These are phyloP conservation scores for Pituophis catenifer DNA, from an alignment of 2,113 vertebrate genomes.

Conservation along the genomic window DNA sequence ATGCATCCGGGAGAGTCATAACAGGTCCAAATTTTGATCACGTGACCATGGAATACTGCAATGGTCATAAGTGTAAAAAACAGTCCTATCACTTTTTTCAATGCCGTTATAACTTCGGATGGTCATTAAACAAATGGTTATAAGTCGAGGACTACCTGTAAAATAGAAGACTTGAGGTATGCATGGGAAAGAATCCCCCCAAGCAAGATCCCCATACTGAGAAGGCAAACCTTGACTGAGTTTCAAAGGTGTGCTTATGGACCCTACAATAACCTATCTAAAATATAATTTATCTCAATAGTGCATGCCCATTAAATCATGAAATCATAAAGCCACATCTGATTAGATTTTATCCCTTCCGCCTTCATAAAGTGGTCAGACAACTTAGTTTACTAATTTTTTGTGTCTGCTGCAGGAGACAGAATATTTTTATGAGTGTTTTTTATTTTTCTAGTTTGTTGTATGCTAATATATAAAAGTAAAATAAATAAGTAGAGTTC, in stretches of 20 bases:
- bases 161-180: not conserved
- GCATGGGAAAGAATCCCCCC: not conserved
- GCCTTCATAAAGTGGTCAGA: not conserved
- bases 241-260: not conserved
- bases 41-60: no score
- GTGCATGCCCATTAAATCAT: not conserved
- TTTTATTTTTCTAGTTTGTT: not conserved
- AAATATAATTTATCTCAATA: not conserved
- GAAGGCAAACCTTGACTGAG: not conserved
- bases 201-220: not conserved
- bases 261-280: not conserved
- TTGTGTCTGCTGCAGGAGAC: not conserved
- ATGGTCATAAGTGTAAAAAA: no score
- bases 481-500: not conserved
- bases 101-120: no score
- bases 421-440: not conserved
- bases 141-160: no score
- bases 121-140: no score
- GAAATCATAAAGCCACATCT: not conserved
- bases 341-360: not conserved
- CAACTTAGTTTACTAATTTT: not conserved
- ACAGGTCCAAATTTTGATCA: no score
- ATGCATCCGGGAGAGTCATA: no score
- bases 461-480: not conserved
- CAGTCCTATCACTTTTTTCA: no score